A percentile compares a stretch with the other conserved stretches of the same genome.
Evolutionary conservation across 2,888 invertebrate species (phyloP).

Genomic region (Acheta domesticus): DNA sequence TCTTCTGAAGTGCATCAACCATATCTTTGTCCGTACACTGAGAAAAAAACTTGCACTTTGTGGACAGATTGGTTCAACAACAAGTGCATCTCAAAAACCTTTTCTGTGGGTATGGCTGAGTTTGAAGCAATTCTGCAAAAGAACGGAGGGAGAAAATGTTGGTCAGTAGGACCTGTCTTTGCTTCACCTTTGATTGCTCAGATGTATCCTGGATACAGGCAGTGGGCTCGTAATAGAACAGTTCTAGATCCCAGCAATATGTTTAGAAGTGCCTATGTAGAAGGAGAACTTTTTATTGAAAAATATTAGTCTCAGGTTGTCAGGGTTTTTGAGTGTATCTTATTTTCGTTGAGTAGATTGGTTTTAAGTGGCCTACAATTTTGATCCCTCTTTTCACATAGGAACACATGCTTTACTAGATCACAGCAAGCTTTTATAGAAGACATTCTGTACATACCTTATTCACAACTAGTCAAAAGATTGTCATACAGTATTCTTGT

Average conservation of each 20-base stretch:
- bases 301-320: constrained; percentile 21
- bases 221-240: constrained; percentile 29
- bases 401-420: too few relatives aligned
- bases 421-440: too few relatives aligned
- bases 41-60: constrained; percentile 28
- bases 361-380: too few relatives aligned
- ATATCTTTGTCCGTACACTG: constrained; percentile 30
- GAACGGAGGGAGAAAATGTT: constrained; percentile 34
- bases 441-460: too few relatives aligned
- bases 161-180: constrained; percentile 36
- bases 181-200: constrained; percentile 32
- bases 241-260: constrained; percentile 30
- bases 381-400: too few relatives aligned
- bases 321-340: too few relatives aligned
- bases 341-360: too few relatives aligned
- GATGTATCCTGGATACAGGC: constrained; percentile 34
- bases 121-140: constrained; percentile 35
- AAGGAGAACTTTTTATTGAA: constrained; percentile 32
- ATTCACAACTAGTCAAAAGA: too few relatives aligned
- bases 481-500: too few relatives aligned
- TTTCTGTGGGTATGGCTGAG: constrained; percentile 34
- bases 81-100: constrained; percentile 27
- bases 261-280: constrained; percentile 34
- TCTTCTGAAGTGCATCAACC: constrained; percentile 23
- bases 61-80: constrained; percentile 36